These are phyloP conservation scores for Muntiacus muntjak DNA, from an alignment of 2,113 vertebrate species.

Conservation along the genomic window DNA sequence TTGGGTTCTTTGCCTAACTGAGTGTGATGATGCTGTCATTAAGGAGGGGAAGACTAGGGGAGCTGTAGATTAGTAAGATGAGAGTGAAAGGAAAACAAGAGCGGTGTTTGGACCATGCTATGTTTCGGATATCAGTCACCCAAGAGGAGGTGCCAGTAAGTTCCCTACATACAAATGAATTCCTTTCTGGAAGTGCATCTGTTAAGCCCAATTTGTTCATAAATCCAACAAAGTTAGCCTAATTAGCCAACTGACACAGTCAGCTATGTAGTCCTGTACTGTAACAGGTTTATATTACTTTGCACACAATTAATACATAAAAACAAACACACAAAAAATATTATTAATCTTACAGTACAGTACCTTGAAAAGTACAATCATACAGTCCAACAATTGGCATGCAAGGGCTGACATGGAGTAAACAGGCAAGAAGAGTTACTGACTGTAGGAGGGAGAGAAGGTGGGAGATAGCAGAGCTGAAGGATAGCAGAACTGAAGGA, in stretches of 20 bases:
- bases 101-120: background rate
- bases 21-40: background rate
- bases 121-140: background rate
- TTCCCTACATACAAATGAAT: background rate
- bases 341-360: background rate
- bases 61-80: background rate
- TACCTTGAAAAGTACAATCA: background rate
- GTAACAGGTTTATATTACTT: background rate
- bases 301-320: background rate
- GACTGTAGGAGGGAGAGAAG: background rate
- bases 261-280: background rate
- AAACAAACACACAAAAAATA: background rate
- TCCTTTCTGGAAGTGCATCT: background rate
- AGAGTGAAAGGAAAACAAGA: background rate
- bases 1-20: background rate
- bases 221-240: background rate
- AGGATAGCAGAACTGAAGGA: background rate
- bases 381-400: background rate
- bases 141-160: background rate
- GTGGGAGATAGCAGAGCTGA: background rate
- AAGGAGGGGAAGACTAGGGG: background rate
- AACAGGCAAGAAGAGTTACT: background rate
- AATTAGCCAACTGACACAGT: background rate
- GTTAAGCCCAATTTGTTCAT: background rate
- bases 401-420: background rate